phyloP scores from a whole-genome alignment of 1,140 invertebrate genomes.

The Drosophila pruinosa region DNA sequence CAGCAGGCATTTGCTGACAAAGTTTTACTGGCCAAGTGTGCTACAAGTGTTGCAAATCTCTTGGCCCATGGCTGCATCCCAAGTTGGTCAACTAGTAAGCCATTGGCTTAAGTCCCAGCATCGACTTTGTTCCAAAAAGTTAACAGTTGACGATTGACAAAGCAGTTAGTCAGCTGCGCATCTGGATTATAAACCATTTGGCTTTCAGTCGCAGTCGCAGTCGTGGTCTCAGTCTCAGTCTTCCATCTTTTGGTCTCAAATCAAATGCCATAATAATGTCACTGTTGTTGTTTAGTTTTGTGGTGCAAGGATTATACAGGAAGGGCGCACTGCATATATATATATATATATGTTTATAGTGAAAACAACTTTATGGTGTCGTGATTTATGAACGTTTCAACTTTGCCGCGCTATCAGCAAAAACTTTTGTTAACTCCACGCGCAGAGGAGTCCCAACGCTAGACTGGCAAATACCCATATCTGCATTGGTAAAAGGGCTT shows the following conservation, averaged over 20 bases:
- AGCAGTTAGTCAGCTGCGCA: constrained; percentile 53
- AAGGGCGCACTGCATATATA: constrained; percentile 20
- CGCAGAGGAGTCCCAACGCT: constrained; percentile 16
- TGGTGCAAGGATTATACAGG: constrained; percentile 12
- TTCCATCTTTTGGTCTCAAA: constrained; percentile 41
- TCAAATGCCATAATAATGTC: constrained; percentile 47
- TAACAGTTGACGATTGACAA: constrained; percentile 37
- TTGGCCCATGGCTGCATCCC: constrained; percentile 5
- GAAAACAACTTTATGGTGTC: constrained; percentile 76
- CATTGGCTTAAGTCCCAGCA: constrained; percentile 42
- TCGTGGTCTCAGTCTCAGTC: not conserved
- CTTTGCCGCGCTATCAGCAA: constrained; percentile 77
- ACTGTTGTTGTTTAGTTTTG: not conserved
- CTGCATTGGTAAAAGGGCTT: constrained; percentile 60
- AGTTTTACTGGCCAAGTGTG: not conserved
- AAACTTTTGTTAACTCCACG: constrained; percentile 60
- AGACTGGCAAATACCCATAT: constrained; percentile 46
- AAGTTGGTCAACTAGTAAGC: constrained; percentile 71
- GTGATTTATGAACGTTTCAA: constrained; percentile 80
- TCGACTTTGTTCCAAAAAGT: constrained; percentile 34
- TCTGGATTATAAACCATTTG: constrained; percentile 63
- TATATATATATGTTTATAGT: constrained; percentile 58
- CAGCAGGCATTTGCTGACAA: not conserved
- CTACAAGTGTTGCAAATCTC: constrained; percentile 53
- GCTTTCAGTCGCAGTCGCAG: constrained; percentile 10